A percentile compares a stretch with the other conserved stretches of the same genome.
Evolutionary conservation across 2,113 vertebrate genomes (phyloP).

Genomic region (Mirza zaza): DNA sequence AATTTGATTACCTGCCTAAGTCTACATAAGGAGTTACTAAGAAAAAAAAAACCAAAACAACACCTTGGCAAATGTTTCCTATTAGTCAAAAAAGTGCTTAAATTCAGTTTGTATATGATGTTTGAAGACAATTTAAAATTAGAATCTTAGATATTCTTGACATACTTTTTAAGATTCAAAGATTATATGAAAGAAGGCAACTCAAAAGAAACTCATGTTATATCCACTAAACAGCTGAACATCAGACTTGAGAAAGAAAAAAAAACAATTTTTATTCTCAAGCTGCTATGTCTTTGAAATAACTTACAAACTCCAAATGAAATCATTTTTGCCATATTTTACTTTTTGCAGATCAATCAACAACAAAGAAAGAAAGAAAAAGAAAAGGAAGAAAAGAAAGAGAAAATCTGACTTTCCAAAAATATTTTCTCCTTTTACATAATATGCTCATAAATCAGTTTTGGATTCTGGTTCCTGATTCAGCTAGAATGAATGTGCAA

Average conservation of each 20-base stretch:
- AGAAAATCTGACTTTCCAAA: neutral
- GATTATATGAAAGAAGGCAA: neutral
- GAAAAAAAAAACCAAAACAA: neutral
- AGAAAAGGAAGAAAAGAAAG: neutral
- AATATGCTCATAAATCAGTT: neutral
- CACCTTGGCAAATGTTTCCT: neutral
- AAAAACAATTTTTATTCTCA: slow-evolving; percentile 42
- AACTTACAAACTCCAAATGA: slow-evolving; percentile 35
- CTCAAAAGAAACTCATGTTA: neutral
- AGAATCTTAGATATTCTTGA: slow-evolving; percentile 49
- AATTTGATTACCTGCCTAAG: slow-evolving; percentile 50
- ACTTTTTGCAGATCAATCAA: neutral
- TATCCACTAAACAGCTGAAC: slow-evolving; percentile 42
- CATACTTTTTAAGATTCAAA: slow-evolving; percentile 67
- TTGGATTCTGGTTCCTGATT: neutral
- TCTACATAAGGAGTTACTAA: neutral
- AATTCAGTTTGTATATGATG: neutral
- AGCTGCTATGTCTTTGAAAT: slow-evolving; percentile 45
- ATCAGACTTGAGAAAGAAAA: slow-evolving; percentile 9
- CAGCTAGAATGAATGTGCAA: neutral
- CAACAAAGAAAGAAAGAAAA: neutral
- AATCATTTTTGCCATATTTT: neutral
- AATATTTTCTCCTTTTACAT: neutral
- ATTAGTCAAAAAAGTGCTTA: slow-evolving; percentile 35
- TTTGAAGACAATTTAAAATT: slow-evolving; percentile 56